These are phyloP conservation scores for Apocrypta bakeri DNA, from an alignment of 1,140 invertebrate genomes.

Conservation along the genomic window DNA sequence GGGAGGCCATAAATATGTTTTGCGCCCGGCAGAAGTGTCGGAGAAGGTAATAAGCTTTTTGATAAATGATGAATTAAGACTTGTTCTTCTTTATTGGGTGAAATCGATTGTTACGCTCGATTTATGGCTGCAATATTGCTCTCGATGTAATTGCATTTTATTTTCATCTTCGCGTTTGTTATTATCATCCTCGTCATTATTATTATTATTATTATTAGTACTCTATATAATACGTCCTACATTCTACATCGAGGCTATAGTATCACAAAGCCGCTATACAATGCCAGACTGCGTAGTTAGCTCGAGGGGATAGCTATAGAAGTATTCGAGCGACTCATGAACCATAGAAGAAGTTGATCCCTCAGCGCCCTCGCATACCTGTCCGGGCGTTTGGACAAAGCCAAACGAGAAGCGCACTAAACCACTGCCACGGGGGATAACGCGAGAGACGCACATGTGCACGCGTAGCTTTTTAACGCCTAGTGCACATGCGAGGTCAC, in stretches of 20 bases:
- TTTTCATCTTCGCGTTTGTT: background rate
- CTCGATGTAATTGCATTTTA: background rate
- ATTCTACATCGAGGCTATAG: background rate
- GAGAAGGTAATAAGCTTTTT: background rate
- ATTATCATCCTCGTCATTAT: background rate
- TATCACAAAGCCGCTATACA: background rate
- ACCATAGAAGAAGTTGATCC: background rate
- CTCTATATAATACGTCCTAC: background rate
- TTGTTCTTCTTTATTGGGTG: constrained; percentile 7
- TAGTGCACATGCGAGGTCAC: constrained; percentile 8
- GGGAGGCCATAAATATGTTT: constrained; percentile 9
- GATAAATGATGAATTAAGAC: background rate
- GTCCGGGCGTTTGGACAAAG: constrained; percentile 13
- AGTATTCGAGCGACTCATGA: background rate
- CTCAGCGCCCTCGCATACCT: constrained; percentile 12
- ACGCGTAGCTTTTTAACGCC: constrained; percentile 34
- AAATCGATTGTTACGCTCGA: background rate
- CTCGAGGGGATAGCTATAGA: background rate
- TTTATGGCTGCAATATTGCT: background rate
- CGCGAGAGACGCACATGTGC: constrained; percentile 3
- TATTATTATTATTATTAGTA: too few species aligned
- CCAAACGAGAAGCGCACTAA: background rate
- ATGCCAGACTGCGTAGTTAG: background rate
- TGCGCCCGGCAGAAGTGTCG: background rate
- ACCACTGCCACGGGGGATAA: constrained; percentile 5